Evolutionary conservation across 1,140 invertebrate species (phyloP), one percentile per base, ranked within the genome.

Genomic region (Penaeus vannamei): DNA sequence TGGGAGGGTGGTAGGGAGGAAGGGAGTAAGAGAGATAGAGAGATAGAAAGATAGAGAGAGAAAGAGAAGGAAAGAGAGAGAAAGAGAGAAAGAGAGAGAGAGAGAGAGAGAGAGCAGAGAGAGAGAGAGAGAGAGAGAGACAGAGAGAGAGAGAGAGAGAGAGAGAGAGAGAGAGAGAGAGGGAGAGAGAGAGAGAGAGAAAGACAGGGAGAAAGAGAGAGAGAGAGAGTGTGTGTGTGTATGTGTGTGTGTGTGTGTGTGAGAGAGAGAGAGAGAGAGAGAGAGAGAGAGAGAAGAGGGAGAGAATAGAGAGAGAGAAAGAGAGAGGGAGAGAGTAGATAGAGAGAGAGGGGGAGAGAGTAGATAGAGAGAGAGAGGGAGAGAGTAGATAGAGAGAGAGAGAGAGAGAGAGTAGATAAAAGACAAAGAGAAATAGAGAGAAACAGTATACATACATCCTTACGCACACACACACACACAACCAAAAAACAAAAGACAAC

Each of bases 51-150:
- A 72, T 3, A 72, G 69, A 72, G 69, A 72, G 26, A 72, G 69
- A 72, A 7, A 72, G 69, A 72, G 26, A 72, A 12, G 14, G 69
- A 72, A 7, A 12, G 69, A 72, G 26, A 72, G 69, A 72, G 69
- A 72, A 7, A 12, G 69, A 72, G 26, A 72, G 69, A 72, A 12
- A 72, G 26, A 17, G 69, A 72, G 26, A 72, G 69, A 72, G 69
- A 72, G 26, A 72, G 69, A 72, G 26, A 72, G 69, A 72, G 26
- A 72, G 69, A 72, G 69, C 4, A 7, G n/a, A 72, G 66, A 72
- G n/a, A 72, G n/a, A 72, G 66, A 72, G n/a, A 72, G 66, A 72
- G n/a, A 72, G 66, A 72, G 66, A n/a, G n/a, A 72, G 66, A 72
- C n/a, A n/a, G n/a, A 53, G 46, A 53, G 46, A 53, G 46, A 53